Evolutionary conservation across 1,140 invertebrate genomes (phyloP).

Genomic region (Agrypnia vestita): DNA sequence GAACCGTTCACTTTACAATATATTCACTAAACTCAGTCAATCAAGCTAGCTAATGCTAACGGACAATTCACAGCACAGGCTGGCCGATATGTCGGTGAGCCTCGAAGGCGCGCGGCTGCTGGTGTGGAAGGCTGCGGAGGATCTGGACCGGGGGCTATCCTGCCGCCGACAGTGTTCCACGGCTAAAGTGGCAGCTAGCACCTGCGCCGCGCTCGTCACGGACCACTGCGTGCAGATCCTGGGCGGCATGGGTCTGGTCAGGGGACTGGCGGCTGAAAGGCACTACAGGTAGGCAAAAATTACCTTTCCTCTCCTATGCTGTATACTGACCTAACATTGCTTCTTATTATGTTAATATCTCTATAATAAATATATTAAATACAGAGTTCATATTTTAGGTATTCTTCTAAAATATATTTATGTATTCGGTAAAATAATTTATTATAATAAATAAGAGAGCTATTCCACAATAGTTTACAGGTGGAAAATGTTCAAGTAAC

Average conservation of each 20-base stretch:
- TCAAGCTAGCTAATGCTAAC: not conserved
- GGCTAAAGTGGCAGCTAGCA: slow-evolving; percentile 91
- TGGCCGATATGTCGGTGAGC: slow-evolving; percentile 90
- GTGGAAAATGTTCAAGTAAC: no score
- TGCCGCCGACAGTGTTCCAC: slow-evolving; percentile 85
- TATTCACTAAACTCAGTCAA: no score
- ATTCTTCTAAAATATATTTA: no score
- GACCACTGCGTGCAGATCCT: slow-evolving; percentile 91
- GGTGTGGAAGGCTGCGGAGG: slow-evolving; percentile 85
- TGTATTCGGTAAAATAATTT: no score
- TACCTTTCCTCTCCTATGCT: no score
- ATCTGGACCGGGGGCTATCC: slow-evolving; percentile 57
- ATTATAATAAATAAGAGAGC: no score
- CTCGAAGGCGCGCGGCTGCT: slow-evolving; percentile 86
- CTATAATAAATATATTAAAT: no score
- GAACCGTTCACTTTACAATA: no score
- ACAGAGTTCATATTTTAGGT: no score
- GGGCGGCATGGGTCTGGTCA: slow-evolving; percentile 91
- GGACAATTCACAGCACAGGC: slow-evolving; percentile 66
- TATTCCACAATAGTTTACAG: no score
- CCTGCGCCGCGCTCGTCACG: slow-evolving; percentile 86
- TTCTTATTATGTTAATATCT: no score
- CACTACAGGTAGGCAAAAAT: slow-evolving; percentile 81
- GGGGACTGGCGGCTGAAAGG: slow-evolving; percentile 90
- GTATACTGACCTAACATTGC: no score